These are phyloP conservation scores for Octodonta nipae DNA, from an alignment of 2,888 invertebrate genomes.

Conservation along the genomic window DNA sequence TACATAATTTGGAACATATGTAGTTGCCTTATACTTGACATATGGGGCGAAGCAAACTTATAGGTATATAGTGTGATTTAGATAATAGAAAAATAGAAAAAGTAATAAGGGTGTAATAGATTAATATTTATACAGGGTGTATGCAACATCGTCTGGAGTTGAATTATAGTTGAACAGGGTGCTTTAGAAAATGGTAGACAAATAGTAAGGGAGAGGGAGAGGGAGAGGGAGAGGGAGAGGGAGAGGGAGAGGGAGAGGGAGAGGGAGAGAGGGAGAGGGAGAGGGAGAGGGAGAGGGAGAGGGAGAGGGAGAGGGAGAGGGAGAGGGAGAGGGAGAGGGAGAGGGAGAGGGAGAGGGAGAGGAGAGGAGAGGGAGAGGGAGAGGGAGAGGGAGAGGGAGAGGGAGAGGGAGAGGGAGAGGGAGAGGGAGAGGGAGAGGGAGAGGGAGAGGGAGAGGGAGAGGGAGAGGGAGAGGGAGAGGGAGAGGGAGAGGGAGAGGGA, in stretches of 20 bases:
- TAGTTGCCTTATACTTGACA: no score
- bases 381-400: slow-evolving; percentile 1
- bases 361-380: slow-evolving; percentile 1
- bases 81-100: no score
- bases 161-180: no score
- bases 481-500: slow-evolving; percentile 1
- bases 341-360: neutral
- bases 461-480: slow-evolving; percentile 1
- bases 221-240: neutral
- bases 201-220: neutral
- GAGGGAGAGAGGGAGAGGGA: neutral
- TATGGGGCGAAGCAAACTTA: no score
- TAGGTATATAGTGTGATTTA: no score
- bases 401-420: slow-evolving; percentile 1
- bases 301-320: neutral
- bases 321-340: neutral
- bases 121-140: no score
- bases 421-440: slow-evolving; percentile 1
- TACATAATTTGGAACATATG: no score
- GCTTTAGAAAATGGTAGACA: no score
- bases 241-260: slow-evolving; percentile 1
- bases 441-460: slow-evolving; percentile 1
- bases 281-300: neutral
- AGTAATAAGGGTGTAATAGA: no score
- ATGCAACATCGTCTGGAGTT: no score